These are phyloP conservation scores for Tamias sibiricus DNA, from an alignment of 2,113 vertebrate species.

Conservation along the genomic window DNA sequence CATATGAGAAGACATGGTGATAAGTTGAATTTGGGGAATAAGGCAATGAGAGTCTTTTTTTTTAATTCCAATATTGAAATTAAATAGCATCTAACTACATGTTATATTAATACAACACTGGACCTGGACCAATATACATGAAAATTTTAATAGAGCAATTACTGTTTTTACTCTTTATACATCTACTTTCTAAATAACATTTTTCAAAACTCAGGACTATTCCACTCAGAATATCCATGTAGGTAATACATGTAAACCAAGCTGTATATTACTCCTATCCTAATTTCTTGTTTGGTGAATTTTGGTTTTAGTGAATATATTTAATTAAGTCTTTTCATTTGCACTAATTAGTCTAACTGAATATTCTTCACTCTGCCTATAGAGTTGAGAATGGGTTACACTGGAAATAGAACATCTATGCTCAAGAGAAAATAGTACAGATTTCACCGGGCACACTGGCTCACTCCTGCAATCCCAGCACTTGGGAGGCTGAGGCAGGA, in stretches of 20 bases:
- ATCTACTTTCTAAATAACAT: background rate
- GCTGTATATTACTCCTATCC: rapidly evolving
- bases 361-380: background rate
- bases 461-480: too few species aligned
- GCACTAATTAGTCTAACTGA: background rate
- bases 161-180: background rate
- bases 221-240: background rate
- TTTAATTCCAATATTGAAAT: background rate
- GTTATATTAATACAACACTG: background rate
- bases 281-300: background rate
- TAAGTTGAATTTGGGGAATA: background rate
- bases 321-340: background rate
- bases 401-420: background rate
- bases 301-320: background rate
- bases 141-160: background rate
- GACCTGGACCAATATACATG: background rate
- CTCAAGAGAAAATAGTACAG: background rate
- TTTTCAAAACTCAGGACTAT: background rate
- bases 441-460: too few species aligned
- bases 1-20: background rate
- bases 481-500: too few species aligned
- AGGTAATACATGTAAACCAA: background rate
- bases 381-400: background rate
- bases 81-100: background rate
- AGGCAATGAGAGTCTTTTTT: background rate